Conservation (phyloP, 2,888 invertebrate genomes). For the Noctua janthina region DNA sequence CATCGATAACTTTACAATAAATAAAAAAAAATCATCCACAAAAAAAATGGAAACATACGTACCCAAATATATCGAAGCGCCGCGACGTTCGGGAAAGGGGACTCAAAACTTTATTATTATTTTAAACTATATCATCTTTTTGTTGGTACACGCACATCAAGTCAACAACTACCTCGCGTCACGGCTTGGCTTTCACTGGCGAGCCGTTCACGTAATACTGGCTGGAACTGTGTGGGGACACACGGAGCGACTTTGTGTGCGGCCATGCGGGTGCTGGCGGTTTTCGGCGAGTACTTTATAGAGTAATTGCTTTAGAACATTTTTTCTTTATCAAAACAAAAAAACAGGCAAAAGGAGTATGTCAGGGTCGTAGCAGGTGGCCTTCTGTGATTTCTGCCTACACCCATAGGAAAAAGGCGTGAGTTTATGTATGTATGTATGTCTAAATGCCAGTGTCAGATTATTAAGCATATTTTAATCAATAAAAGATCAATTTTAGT, state of each 20-base stretch:
- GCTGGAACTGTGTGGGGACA: constrained; percentile 72
- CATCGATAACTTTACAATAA: neutral
- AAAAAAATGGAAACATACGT: constrained; percentile 36
- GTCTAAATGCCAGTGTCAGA: neutral
- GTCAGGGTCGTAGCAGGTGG: neutral
- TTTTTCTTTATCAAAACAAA: neutral
- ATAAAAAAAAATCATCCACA: neutral
- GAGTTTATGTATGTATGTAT: neutral
- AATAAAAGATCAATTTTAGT: neutral
- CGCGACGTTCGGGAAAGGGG: constrained; percentile 24
- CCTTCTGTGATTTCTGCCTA: too few relatives aligned
- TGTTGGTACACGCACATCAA: constrained; percentile 39
- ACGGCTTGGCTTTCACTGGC: constrained; percentile 81
- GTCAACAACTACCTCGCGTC: constrained; percentile 66
- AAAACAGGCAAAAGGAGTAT: neutral
- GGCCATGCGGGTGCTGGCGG: constrained; percentile 14
- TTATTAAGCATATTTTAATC: neutral
- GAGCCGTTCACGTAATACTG: constrained; percentile 73
- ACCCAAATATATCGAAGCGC: constrained; percentile 65
- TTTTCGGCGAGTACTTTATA: neutral
- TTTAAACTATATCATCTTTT: constrained; percentile 70
- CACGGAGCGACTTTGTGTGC: constrained; percentile 63
- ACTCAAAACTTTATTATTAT: constrained; percentile 25
- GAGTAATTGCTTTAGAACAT: neutral
- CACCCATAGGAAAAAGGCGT: neutral